Evolutionary conservation across 2,797 vertebrate genomes (phyloP).

Genomic region (Pipistrellus pygmaeus): DNA sequence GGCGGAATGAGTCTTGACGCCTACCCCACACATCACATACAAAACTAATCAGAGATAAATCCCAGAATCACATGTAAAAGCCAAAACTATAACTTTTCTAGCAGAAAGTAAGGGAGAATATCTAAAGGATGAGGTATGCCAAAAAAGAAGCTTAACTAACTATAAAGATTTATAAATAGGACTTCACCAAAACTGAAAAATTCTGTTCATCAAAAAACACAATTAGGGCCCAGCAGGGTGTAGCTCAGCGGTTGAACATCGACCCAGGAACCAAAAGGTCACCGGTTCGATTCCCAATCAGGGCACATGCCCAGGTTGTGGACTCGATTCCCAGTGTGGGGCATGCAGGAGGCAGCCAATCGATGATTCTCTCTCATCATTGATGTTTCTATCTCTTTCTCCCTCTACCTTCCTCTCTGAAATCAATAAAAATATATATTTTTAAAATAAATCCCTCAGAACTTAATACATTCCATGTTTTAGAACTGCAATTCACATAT

Average conservation of each 20-base stretch:
- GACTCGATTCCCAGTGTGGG: too few species aligned
- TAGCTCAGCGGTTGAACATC: too few species aligned
- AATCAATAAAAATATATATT: too few species aligned
- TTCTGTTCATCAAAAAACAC: too few species aligned
- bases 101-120: not conserved
- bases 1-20: not conserved
- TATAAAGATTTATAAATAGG: not conserved
- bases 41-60: conserved; percentile 27
- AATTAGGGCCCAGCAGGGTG: not conserved
- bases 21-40: not conserved
- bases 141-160: not conserved
- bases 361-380: too few species aligned
- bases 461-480: not conserved
- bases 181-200: not conserved
- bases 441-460: not conserved
- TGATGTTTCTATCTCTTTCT: too few species aligned
- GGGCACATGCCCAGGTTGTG: too few species aligned
- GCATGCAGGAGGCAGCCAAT: too few species aligned
- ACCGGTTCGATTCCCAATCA: too few species aligned
- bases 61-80: not conserved
- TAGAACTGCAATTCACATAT: not conserved
- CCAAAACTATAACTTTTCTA: not conserved
- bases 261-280: too few species aligned
- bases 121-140: not conserved
- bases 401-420: too few species aligned